Percentiles rank a stretch among this genome's conserved stretches.
Evolutionary conservation across 2,888 invertebrate species (phyloP).

Genomic region (Lordiphosa andalusiaca): DNA sequence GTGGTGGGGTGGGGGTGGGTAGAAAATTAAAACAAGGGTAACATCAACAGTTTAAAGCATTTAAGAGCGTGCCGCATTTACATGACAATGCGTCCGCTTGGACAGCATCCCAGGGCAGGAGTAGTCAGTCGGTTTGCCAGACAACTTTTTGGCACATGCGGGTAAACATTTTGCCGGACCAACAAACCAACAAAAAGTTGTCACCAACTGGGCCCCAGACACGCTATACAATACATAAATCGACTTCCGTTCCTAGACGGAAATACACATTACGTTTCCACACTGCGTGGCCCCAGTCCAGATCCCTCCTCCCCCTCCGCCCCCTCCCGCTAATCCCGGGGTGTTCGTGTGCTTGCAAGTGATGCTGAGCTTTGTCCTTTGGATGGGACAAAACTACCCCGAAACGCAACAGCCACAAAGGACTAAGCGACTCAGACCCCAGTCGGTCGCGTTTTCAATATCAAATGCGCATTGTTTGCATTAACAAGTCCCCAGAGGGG

Average conservation of each 20-base stretch:
- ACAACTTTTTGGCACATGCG: constrained; percentile 43
- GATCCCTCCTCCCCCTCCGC: background rate
- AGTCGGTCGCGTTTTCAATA: constrained; percentile 46
- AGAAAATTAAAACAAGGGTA: constrained; percentile 43
- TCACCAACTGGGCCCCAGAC: constrained; percentile 45
- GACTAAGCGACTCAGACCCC: constrained; percentile 1
- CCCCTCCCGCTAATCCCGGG: background rate
- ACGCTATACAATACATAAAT: constrained; percentile 50
- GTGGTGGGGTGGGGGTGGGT: background rate
- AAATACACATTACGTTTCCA: constrained; percentile 69
- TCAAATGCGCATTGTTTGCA: constrained; percentile 73
- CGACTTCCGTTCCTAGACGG: constrained; percentile 62
- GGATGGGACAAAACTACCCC: constrained; percentile 49
- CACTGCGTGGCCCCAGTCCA: constrained; percentile 35
- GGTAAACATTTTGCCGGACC: constrained; percentile 30
- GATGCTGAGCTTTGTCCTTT: constrained; percentile 46
- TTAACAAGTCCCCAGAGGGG: constrained; percentile 74
- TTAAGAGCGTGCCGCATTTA: constrained; percentile 34
- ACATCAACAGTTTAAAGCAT: constrained; percentile 48
- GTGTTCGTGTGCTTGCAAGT: constrained; percentile 60
- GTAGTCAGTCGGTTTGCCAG: constrained; percentile 1
- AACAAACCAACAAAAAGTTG: constrained; percentile 33
- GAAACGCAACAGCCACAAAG: constrained; percentile 12
- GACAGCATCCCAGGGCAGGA: background rate
- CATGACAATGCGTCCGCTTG: constrained; percentile 40